Percentiles rank a stretch among this genome's conserved stretches.
Evolutionary conservation across 2,113 vertebrate genomes (phyloP).

Genomic region (Papio anubis): DNA sequence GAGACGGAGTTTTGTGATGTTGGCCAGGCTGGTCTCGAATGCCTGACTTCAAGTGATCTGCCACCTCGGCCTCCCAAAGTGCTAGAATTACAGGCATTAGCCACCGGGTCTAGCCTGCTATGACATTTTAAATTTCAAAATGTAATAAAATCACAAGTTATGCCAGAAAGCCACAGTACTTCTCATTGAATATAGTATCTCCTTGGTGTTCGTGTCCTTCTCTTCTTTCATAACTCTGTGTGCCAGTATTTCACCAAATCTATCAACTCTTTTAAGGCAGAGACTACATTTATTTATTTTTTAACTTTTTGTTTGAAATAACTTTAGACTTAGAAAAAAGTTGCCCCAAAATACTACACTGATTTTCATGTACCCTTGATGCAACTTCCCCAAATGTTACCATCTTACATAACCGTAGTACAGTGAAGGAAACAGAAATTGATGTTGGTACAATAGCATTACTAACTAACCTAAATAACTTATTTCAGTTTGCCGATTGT

Average conservation of each 20-base stretch:
- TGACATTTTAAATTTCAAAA: conserved; percentile 2
- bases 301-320: not conserved
- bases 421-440: not conserved
- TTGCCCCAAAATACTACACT: not conserved
- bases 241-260: not conserved
- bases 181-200: not conserved
- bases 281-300: not conserved
- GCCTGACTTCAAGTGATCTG: too few species aligned
- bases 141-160: not conserved
- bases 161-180: not conserved
- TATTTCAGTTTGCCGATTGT: not conserved
- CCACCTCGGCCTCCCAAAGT: too few species aligned
- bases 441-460: not conserved
- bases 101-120: not conserved
- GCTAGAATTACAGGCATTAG: too few species aligned
- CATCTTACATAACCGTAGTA: not conserved
- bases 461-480: not conserved
- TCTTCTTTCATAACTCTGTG: not conserved
- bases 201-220: not conserved
- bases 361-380: not conserved
- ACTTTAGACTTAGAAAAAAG: not conserved
- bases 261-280: not conserved
- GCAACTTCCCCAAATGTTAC: not conserved
- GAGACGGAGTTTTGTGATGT: too few species aligned
- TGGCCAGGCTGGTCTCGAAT: too few species aligned